Base-by-base conservation (phyloP, 2,888 invertebrate species). In the Charanyca ferruginea region DNA sequence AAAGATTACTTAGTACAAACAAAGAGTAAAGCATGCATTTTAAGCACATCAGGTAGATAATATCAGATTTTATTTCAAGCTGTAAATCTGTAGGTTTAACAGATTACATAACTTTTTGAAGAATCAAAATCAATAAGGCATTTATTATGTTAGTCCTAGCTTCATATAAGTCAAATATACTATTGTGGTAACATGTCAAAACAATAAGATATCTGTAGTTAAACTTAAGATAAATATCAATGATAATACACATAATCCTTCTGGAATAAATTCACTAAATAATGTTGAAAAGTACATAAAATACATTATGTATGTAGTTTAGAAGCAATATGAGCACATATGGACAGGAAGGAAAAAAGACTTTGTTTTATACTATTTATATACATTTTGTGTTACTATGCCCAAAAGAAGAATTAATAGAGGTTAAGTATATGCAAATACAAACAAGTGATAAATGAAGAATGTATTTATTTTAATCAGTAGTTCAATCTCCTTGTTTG, bases 371-470 rank as follows among this genome's bases (percentile, higher is more conserved):
- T 32, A 32, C 8, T 32, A 9, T 9, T 9, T 32, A 32, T 28
- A 35, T 11, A 35, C 3, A 28, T 23, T 23, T 23, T 28, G 6
- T 42, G n/a, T 44, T 44, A 20, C 2, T 35, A 53, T 16, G 16
- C 18, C 22, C 6, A 60, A 55, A 57, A 16, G 44, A 42, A 58
- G 25, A 20, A 7, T 44, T 9, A 53, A 32, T 41, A 53, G 44
- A 76, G 69, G 75, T 72, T 74, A 72, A n/a, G 18, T 48, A 8
- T 38, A 63, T 9, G n/a, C 23, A 25, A 48, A 57, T 13, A 38
- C 13, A n/a, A 38, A 28, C 0, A 8, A 44, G 5, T 23, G 22
- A 8, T 20, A 41, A 1, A 18, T 3, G 16, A 9, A 20, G 1
- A n/a, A 23, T 22, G 3, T 16, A 22, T 18, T 3, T 38, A 22